phyloP scores from a whole-genome alignment of 1,140 invertebrate species.

The Zaprionus vittiger region DNA sequence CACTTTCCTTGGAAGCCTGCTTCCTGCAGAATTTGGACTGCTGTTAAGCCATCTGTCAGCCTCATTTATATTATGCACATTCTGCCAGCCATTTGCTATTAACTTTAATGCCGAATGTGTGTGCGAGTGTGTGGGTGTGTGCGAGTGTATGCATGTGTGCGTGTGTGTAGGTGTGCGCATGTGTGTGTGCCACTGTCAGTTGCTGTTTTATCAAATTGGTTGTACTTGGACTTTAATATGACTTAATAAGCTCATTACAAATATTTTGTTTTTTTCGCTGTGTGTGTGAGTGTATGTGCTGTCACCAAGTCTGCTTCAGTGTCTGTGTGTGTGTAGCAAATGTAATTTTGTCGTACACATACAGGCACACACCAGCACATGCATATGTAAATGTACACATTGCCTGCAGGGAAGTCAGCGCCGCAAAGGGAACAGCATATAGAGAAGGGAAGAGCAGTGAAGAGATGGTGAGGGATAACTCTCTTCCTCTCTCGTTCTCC shows the following conservation, averaged over 20 bases:
- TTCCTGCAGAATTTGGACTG: constrained; percentile 3
- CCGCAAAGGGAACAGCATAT: neutral
- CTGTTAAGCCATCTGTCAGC: constrained; percentile 42
- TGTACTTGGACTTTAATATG: constrained; percentile 81
- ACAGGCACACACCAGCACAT: constrained; percentile 8
- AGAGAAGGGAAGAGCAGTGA: constrained; percentile 22
- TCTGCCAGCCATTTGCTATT: constrained; percentile 67
- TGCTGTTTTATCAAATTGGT: constrained; percentile 78
- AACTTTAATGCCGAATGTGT: constrained; percentile 74
- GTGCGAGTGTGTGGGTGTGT: neutral
- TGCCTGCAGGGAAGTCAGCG: constrained; percentile 28
- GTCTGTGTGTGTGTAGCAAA: constrained; percentile 57
- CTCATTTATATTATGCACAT: constrained; percentile 49
- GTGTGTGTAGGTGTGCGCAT: neutral
- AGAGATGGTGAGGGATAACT: constrained; percentile 22
- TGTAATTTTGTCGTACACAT: constrained; percentile 50
- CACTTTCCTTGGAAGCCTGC: too few relatives aligned
- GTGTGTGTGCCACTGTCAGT: constrained; percentile 47
- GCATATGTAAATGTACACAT: constrained; percentile 35
- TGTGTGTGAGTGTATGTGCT: neutral
- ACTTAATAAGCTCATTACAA: constrained; percentile 71
- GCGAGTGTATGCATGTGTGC: neutral
- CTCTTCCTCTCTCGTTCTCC: neutral
- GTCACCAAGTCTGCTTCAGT: constrained; percentile 25
- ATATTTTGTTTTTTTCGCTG: constrained; percentile 43